phyloP scores from a whole-genome alignment of 2,113 vertebrate genomes.

The Actenoides hombroni region DNA sequence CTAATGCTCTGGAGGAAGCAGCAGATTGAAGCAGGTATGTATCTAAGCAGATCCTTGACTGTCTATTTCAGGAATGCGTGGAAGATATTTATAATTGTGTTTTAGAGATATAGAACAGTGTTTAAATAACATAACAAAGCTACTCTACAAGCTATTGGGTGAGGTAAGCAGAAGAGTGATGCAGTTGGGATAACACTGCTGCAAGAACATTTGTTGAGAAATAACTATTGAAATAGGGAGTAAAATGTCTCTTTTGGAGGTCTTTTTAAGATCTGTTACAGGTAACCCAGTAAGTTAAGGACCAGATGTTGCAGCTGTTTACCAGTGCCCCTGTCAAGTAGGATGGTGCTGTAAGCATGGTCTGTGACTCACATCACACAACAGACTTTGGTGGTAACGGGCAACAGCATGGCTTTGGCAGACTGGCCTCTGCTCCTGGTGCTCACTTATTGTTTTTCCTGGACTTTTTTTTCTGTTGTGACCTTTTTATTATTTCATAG shows the following conservation, averaged over 20 bases:
- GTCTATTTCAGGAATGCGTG: neutral
- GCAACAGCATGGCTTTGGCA: neutral
- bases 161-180: neutral
- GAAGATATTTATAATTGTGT: neutral
- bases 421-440: neutral
- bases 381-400: fast-evolving
- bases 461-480: neutral
- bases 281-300: neutral
- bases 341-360: neutral
- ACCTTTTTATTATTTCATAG: neutral
- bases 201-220: neutral
- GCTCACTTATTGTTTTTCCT: neutral
- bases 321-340: neutral
- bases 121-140: neutral
- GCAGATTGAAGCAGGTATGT: neutral
- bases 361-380: neutral
- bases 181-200: neutral
- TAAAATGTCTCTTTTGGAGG: neutral
- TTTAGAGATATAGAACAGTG: neutral
- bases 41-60: neutral
- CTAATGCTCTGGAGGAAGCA: neutral
- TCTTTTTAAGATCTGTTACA: neutral
- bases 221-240: neutral
- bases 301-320: neutral
- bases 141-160: neutral